Percentiles rank a stretch among this genome's conserved stretches.
phyloP scores from a whole-genome alignment of 2,888 invertebrate genomes.

The Neoaliturus tenellus region DNA sequence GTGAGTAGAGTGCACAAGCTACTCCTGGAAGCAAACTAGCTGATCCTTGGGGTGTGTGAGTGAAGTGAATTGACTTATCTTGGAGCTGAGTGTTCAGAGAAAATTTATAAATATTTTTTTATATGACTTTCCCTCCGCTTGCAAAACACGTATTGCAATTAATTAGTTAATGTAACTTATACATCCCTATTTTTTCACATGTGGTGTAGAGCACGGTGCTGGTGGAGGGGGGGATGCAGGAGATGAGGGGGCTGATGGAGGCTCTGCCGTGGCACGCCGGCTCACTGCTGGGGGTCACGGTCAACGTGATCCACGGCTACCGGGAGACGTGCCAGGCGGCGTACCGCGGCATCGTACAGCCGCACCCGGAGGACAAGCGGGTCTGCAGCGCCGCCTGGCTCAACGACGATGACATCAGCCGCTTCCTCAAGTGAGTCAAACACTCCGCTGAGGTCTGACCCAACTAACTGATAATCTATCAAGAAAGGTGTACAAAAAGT shows the following conservation, averaged over 20 bases:
- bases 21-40: too few relatives aligned
- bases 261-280: slow-evolving; percentile 85
- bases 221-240: slow-evolving; percentile 81
- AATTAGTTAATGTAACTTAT: too few relatives aligned
- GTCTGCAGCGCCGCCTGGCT: slow-evolving; percentile 93
- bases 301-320: slow-evolving; percentile 83
- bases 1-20: too few relatives aligned
- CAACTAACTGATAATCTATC: too few relatives aligned
- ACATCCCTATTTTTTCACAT: too few relatives aligned
- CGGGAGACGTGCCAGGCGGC: slow-evolving; percentile 84
- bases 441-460: slow-evolving; percentile 86
- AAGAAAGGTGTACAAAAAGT: too few relatives aligned
- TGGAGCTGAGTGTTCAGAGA: too few relatives aligned
- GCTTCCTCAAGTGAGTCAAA: slow-evolving; percentile 89
- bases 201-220: slow-evolving; percentile 83
- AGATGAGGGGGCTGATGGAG: slow-evolving; percentile 81
- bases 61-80: too few relatives aligned
- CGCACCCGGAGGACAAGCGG: slow-evolving; percentile 85
- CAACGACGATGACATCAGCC: slow-evolving; percentile 95
- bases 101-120: too few relatives aligned
- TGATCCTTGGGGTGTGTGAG: too few relatives aligned
- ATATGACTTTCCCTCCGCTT: too few relatives aligned
- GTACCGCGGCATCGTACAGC: slow-evolving; percentile 85
- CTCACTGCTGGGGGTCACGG: slow-evolving; percentile 83
- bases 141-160: too few relatives aligned